phyloP scores from a whole-genome alignment of 2,113 vertebrate species.

The Jaculus jaculus region DNA sequence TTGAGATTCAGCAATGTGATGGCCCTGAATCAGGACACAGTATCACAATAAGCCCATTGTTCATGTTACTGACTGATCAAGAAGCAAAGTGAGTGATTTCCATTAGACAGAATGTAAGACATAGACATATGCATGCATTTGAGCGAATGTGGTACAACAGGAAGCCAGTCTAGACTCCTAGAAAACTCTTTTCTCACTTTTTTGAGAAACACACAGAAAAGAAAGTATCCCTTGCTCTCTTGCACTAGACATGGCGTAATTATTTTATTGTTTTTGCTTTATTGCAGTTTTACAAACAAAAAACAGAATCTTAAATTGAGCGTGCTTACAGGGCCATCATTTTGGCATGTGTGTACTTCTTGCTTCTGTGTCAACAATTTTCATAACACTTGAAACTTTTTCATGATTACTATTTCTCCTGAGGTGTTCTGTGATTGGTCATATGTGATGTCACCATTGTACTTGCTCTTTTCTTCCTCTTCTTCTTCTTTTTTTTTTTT shows the following conservation, averaged over 20 bases:
- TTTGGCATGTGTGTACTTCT: not conserved
- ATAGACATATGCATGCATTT: not conserved
- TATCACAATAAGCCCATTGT: not conserved
- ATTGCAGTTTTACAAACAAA: not conserved
- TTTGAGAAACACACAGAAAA: not conserved
- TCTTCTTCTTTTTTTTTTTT: too few relatives aligned
- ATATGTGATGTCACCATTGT: not conserved
- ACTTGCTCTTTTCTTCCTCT: too few relatives aligned
- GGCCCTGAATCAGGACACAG: not conserved
- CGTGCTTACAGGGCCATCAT: not conserved
- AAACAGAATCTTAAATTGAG: too few relatives aligned
- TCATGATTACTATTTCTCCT: not conserved
- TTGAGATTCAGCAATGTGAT: not conserved
- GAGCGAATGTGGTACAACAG: not conserved
- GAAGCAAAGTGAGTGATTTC: not conserved
- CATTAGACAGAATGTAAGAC: slow-evolving; percentile 18
- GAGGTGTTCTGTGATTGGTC: not conserved
- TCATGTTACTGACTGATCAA: not conserved
- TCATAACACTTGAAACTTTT: not conserved
- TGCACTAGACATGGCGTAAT: not conserved
- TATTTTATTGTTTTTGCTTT: not conserved
- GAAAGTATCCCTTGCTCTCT: not conserved
- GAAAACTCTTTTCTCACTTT: not conserved
- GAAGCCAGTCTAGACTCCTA: not conserved
- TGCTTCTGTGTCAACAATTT: not conserved